Conservation (phyloP, 1,140 invertebrate species). For the Mercenaria mercenaria region DNA sequence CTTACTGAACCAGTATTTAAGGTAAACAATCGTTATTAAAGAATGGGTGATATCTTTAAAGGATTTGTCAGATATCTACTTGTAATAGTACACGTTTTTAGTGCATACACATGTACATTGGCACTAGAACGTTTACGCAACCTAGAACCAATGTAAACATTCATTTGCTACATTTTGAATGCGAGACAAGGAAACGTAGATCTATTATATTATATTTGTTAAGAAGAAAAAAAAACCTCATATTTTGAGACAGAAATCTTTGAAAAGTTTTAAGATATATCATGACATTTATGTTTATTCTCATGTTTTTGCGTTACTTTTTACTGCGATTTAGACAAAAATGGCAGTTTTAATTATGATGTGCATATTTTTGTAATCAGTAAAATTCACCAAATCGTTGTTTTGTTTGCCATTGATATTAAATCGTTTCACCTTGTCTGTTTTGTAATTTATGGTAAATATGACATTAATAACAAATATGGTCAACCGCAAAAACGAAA, state of each 20-base stretch:
- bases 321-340: neutral
- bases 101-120: no score
- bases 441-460: neutral
- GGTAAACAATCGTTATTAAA: no score
- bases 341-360: neutral
- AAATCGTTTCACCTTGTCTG: neutral
- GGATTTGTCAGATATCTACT: no score
- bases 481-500: slow-evolving; percentile 12
- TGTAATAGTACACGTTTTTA: no score
- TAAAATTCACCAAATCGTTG: neutral
- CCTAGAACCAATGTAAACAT: no score
- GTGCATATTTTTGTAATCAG: neutral
- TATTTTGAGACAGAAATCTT: no score
- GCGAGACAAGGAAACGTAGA: no score
- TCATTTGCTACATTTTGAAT: no score
- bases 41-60: no score
- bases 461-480: neutral
- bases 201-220: no score
- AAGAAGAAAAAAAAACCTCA: no score
- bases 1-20: neutral
- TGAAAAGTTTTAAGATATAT: neutral
- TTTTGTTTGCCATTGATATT: neutral
- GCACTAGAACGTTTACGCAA: no score
- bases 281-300: neutral
- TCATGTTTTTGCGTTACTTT: neutral